These are phyloP conservation scores for Syngnathus acus DNA, from an alignment of 2,797 vertebrate species.

Conservation along the genomic window DNA sequence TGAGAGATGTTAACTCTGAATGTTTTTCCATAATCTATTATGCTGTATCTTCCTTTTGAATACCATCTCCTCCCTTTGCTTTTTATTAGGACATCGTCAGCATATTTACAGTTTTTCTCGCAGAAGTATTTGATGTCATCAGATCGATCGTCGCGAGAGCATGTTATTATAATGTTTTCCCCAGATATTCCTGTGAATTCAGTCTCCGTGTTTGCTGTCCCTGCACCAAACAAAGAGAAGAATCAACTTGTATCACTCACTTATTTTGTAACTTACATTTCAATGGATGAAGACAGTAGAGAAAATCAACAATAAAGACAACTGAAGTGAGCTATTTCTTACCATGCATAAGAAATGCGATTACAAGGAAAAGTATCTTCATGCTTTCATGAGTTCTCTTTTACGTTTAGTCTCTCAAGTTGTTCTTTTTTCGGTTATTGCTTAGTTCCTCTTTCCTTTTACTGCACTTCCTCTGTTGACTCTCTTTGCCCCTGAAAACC, in stretches of 20 bases:
- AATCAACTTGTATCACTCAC: neutral
- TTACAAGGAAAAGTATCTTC: conserved; percentile 11
- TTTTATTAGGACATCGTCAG: conserved; percentile 25
- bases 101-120: neutral
- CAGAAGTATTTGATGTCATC: conserved; percentile 55
- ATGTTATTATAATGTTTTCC: conserved; percentile 7
- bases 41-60: conserved; percentile 21
- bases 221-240: conserved; percentile 28
- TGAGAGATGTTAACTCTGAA: conserved; percentile 43
- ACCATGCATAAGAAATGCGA: conserved; percentile 35
- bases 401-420: neutral
- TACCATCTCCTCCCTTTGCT: rapidly evolving
- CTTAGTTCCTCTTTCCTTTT: neutral
- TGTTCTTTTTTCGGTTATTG: neutral
- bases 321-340: conserved; percentile 2
- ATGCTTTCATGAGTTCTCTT: neutral
- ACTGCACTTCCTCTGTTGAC: conserved; percentile 6
- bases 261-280: neutral
- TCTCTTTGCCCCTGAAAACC: neutral
- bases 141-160: conserved; percentile 19
- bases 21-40: conserved; percentile 33
- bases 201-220: conserved; percentile 2
- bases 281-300: neutral
- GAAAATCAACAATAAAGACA: neutral
- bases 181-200: conserved; percentile 19